A percentile compares a stretch with the other conserved stretches of the same genome.
Conservation (phyloP, 2,113 vertebrate species). For the Romanogobio albipinnatus region DNA sequence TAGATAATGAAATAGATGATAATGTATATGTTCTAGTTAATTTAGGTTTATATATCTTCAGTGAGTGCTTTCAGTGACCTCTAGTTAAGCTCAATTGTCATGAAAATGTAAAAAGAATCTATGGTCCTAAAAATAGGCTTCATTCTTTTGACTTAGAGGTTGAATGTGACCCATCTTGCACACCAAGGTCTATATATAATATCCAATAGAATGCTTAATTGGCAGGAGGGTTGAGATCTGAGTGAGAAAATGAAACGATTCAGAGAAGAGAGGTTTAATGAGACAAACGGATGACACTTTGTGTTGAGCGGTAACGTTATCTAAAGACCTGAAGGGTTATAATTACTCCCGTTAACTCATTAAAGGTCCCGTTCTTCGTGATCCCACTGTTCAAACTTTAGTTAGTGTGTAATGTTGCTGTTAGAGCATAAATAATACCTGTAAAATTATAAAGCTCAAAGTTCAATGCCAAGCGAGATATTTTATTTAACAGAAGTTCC, state of each 20-base stretch:
- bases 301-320: background rate
- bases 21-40: background rate
- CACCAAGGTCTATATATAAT: background rate
- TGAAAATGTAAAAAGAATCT: background rate
- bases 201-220: background rate
- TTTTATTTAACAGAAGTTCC: no score
- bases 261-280: conserved; percentile 1
- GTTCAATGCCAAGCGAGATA: no score
- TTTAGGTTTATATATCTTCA: background rate
- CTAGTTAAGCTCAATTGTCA: background rate
- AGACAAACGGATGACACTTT: background rate
- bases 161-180: background rate
- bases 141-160: background rate
- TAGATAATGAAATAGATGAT: background rate
- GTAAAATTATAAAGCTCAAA: no score
- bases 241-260: background rate
- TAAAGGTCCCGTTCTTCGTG: no score
- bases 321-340: background rate
- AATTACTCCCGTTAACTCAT: background rate
- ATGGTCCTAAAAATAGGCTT: background rate
- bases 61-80: background rate
- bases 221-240: background rate
- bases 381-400: no score
- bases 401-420: no score
- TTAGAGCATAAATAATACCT: no score